Percentiles rank a stretch among this genome's conserved stretches.
These are phyloP conservation scores for Neoarius graeffei DNA, from an alignment of 2,113 vertebrate species.

Conservation along the genomic window DNA sequence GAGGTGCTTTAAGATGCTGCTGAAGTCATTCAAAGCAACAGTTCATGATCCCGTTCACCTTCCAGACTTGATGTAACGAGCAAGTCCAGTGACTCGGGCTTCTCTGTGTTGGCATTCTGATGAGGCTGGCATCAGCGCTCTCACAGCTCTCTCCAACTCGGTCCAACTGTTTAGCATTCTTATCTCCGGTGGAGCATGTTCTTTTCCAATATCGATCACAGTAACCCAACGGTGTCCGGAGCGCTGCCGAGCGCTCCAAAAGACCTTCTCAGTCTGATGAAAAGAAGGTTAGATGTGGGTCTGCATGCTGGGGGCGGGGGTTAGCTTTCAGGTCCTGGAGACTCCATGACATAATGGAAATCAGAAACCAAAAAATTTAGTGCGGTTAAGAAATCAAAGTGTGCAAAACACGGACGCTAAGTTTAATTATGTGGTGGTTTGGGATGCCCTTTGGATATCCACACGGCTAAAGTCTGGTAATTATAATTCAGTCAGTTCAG, in stretches of 20 bases:
- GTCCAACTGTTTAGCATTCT: slow-evolving; percentile 1
- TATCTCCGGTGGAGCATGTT: not conserved
- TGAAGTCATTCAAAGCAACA: not conserved
- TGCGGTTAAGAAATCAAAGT: not conserved
- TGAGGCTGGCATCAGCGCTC: not conserved
- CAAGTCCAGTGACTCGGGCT: not conserved
- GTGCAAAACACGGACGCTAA: not conserved
- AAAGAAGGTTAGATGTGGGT: not conserved
- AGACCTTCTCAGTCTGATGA: not conserved
- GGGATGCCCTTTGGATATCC: not conserved
- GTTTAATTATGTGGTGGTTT: not conserved
- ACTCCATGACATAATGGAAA: not conserved
- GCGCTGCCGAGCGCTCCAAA: not conserved
- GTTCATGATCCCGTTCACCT: not conserved
- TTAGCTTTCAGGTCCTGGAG: not conserved
- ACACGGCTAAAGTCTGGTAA: not conserved
- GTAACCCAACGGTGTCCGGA: not conserved
- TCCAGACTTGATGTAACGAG: not conserved
- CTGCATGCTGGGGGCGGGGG: not conserved
- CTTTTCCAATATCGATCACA: slow-evolving; percentile 1
- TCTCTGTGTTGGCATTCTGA: not conserved
- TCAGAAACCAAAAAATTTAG: not conserved
- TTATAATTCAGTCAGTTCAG: not conserved
- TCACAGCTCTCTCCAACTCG: not conserved
- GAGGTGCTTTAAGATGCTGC: not conserved